phyloP scores from a whole-genome alignment of 2,888 invertebrate species.

The Orchesellides sinensis region DNA sequence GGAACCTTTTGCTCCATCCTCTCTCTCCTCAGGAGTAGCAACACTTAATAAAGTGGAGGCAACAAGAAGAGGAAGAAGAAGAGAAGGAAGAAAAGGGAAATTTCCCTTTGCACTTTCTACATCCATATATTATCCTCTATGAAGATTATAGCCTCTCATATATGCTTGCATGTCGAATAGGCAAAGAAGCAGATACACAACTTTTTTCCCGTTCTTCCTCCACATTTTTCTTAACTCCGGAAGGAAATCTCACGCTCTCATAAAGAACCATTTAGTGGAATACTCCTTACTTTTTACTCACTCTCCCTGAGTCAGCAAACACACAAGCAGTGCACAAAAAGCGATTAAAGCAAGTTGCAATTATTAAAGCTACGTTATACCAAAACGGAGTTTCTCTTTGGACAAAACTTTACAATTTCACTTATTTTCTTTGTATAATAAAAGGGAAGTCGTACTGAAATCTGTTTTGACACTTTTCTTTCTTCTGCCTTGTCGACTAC shows the following conservation, averaged over 20 bases:
- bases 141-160: conserved; percentile 36
- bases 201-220: neutral
- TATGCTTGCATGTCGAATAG: too few relatives aligned
- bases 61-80: neutral
- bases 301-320: neutral
- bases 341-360: too few relatives aligned
- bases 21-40: neutral
- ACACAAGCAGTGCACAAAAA: neutral
- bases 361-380: too few relatives aligned
- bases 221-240: conserved; percentile 29
- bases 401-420: too few relatives aligned
- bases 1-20: neutral
- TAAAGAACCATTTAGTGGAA: conserved; percentile 49
- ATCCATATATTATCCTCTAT: conserved; percentile 55
- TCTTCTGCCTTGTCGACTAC: too few relatives aligned
- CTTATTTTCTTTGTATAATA: too few relatives aligned
- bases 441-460: too few relatives aligned
- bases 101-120: conserved; percentile 25
- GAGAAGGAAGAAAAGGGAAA: conserved; percentile 22
- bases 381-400: too few relatives aligned
- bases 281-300: conserved; percentile 2
- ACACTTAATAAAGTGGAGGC: conserved; percentile 33
- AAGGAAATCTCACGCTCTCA: conserved; percentile 57
- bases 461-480: too few relatives aligned
- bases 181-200: neutral